Conservation (phyloP, 1,140 invertebrate species). For the Dryas iulia region DNA sequence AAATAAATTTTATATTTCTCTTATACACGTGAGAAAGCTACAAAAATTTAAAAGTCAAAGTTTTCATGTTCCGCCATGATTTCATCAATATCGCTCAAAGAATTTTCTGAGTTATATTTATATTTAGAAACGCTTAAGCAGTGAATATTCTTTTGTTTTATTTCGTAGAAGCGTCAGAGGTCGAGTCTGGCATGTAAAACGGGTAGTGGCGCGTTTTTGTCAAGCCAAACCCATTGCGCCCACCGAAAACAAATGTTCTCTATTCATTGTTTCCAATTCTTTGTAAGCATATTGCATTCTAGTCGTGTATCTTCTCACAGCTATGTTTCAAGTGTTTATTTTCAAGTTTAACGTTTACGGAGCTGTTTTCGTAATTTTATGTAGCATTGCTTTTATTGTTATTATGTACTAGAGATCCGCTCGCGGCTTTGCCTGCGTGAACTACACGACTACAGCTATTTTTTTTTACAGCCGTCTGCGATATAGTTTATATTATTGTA, state of each 20-base stretch:
- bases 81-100: slow-evolving; percentile 4
- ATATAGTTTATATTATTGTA: no score
- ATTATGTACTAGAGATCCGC: no score
- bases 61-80: background rate
- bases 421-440: no score
- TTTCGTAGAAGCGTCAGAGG: slow-evolving; percentile 59
- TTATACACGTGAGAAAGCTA: no score
- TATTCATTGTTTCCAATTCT: slow-evolving; percentile 50
- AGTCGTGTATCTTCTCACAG: slow-evolving; percentile 24
- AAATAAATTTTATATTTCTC: no score
- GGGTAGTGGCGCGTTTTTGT: slow-evolving; percentile 42
- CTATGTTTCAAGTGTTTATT: slow-evolving; percentile 32
- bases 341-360: slow-evolving; percentile 13
- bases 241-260: slow-evolving; percentile 48
- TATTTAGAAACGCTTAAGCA: slow-evolving; percentile 23
- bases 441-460: no score
- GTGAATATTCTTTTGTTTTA: slow-evolving; percentile 54
- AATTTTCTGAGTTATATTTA: slow-evolving; percentile 12
- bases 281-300: slow-evolving; percentile 42
- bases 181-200: slow-evolving; percentile 58
- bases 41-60: no score
- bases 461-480: no score
- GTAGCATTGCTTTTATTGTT: background rate
- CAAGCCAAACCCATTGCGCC: slow-evolving; percentile 33
- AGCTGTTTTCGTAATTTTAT: slow-evolving; percentile 23